Base-by-base conservation (phyloP, 1,140 invertebrate genomes). In the Caligus rogercresseyi region DNA sequence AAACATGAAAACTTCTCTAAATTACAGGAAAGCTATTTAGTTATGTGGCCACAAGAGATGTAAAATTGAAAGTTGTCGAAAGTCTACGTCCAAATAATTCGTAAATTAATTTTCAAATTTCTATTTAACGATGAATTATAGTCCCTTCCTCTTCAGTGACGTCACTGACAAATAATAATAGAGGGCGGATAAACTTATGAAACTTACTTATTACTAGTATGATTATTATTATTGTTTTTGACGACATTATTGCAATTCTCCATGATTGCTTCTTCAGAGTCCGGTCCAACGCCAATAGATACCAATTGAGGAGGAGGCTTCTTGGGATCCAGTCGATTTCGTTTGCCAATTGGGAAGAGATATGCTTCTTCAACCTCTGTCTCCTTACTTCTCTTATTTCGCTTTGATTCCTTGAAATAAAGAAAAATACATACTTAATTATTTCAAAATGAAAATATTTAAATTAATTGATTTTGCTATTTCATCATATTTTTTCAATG, bases 301-400 rank as follows among this genome's bases (percentile, higher is more conserved):
- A 16, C 53, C 13, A 54, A 54, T 16, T 54, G 31, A 7, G n/a
- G 31, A 43, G n/a, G 7, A 43, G n/a, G 7, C n/a, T 43, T 43
- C 31, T 43, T 43, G 31, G 31, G n/a, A 11, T 43, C 31, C 31
- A 43, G n/a, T 43, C n/a, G 7, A 43, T 43, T 43, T 43, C 31
- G 7, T 54, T 54, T 54, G 13, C 53, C 53, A 16, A 54, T 16
- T 13, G 53, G 53, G n/a, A 54, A 23, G n/a, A 54, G 21, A 54
- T 54, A 54, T 19, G n/a, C n/a, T 11, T 16, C n/a, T 16, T 54
- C 53, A 7, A 54, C 21, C 16, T 54, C 53, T 11, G 53, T 54
- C 21, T 20, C 53, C 16, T 54, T 54, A 20, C n/a, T 19, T 23
- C 53, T 4, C 53, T 23, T 16, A 54, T 19, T 7, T 23, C 53